Evolutionary conservation across 2,797 vertebrate species (phyloP).

Genomic region (Mormyrops attenuatus): DNA sequence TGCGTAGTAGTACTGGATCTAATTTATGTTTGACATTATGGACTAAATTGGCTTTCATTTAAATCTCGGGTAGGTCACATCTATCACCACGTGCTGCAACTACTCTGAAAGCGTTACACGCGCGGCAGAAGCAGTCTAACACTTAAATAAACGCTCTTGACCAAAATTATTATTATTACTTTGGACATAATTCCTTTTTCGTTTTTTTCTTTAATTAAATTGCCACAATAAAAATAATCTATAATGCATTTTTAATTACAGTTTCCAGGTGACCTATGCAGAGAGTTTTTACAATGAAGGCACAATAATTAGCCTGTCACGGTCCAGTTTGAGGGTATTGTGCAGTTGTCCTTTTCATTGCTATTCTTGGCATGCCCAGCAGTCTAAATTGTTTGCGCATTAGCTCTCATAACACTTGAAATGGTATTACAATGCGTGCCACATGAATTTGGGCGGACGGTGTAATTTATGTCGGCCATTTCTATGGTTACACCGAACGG

Average conservation of each 20-base stretch:
- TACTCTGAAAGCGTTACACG: slow-evolving; percentile 61
- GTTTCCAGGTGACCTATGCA: slow-evolving; percentile 95
- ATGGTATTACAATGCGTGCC: slow-evolving; percentile 72
- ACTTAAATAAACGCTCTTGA: slow-evolving; percentile 93
- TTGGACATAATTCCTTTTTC: slow-evolving; percentile 85
- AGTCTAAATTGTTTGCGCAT: slow-evolving; percentile 77
- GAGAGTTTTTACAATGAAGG: slow-evolving; percentile 93
- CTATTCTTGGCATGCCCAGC: slow-evolving; percentile 80
- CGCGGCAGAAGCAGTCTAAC: slow-evolving; percentile 74
- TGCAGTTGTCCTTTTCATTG: slow-evolving; percentile 81
- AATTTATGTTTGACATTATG: slow-evolving; percentile 94
- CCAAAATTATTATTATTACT: slow-evolving; percentile 99
- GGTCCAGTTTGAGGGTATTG: slow-evolving; percentile 94
- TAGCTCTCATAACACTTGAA: slow-evolving; percentile 73
- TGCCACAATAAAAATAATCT: slow-evolving; percentile 97
- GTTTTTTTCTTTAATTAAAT: slow-evolving; percentile 93
- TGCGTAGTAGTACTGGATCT: slow-evolving; percentile 63
- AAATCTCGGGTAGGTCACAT: slow-evolving; percentile 80
- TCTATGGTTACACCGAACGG: slow-evolving; percentile 64
- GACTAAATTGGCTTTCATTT: slow-evolving; percentile 89
- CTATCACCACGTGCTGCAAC: slow-evolving; percentile 70
- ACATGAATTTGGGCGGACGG: slow-evolving; percentile 60
- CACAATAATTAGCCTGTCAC: slow-evolving; percentile 97
- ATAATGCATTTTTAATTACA: slow-evolving; percentile 99
- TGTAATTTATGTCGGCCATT: slow-evolving; percentile 76